Percentiles rank a stretch among this genome's conserved stretches.
These are phyloP conservation scores for Argyrosomus regius DNA, from an alignment of 2,797 vertebrate species.

Conservation along the genomic window DNA sequence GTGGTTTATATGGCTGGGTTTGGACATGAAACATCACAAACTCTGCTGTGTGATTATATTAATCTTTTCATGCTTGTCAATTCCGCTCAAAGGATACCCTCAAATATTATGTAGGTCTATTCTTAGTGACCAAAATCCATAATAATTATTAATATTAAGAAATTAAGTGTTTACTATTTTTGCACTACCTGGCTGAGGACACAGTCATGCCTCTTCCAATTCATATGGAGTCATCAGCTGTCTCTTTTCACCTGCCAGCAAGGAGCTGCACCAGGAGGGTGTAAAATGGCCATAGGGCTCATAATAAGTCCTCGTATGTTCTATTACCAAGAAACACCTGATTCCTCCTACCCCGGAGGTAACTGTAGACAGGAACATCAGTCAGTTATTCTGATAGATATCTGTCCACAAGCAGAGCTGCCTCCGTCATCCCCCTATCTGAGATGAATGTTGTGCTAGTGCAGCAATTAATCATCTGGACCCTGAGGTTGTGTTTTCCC, in stretches of 20 bases:
- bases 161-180: background rate
- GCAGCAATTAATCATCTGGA: background rate
- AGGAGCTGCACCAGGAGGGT: background rate
- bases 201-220: background rate
- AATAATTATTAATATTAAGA: background rate
- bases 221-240: background rate
- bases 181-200: background rate
- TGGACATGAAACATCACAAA: background rate
- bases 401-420: background rate
- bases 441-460: background rate
- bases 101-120: background rate
- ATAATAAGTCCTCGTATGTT: background rate
- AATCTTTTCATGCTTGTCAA: no score
- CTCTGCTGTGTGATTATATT: background rate
- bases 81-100: background rate
- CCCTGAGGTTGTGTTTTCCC: background rate
- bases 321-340: background rate
- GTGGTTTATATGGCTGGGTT: background rate
- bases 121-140: background rate
- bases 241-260: background rate
- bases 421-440: background rate
- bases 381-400: background rate
- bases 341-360: no score
- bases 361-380: background rate
- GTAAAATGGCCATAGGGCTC: background rate